Evolutionary conservation across 2,888 invertebrate species (phyloP).

Genomic region (Drosophila mayaguana): DNA sequence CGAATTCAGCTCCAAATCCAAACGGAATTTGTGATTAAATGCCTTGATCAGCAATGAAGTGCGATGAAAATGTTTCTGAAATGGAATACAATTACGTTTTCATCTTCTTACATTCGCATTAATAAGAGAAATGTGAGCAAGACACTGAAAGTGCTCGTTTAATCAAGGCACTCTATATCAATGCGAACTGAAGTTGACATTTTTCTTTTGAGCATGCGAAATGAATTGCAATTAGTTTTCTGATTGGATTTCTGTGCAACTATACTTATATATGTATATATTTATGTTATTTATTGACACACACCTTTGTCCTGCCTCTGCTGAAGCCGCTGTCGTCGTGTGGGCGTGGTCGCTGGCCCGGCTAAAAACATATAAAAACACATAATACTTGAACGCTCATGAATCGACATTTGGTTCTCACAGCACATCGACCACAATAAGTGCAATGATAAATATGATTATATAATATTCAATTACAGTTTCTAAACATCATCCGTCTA

Average conservation of each 20-base stretch:
- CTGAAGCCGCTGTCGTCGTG: constrained; percentile 84
- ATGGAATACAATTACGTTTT: constrained; percentile 23
- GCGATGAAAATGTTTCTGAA: constrained; percentile 96
- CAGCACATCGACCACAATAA: constrained; percentile 13
- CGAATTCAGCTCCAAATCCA: constrained; percentile 98
- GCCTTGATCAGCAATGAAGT: constrained; percentile 98
- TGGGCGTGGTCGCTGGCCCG: constrained; percentile 83
- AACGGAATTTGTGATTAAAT: constrained; percentile 97
- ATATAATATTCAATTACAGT: constrained; percentile 18
- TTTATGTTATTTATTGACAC: constrained; percentile 13
- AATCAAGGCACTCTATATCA: neutral
- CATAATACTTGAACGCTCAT: constrained; percentile 2
- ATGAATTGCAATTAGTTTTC: constrained; percentile 2
- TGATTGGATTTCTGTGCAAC: constrained; percentile 5
- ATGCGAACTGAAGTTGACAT: constrained; percentile 11
- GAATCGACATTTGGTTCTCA: constrained; percentile 16
- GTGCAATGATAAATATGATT: constrained; percentile 12
- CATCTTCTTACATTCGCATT: neutral
- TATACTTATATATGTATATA: neutral
- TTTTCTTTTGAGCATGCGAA: constrained; percentile 1
- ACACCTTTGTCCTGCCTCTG: constrained; percentile 84
- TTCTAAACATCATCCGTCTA: constrained; percentile 13
- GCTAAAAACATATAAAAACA: constrained; percentile 64
- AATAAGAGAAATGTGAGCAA: neutral
- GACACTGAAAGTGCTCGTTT: neutral